Evolutionary conservation across 2,113 vertebrate species (phyloP), one percentile per base, ranked within the genome.

Genomic region (Bathybates hornii): DNA sequence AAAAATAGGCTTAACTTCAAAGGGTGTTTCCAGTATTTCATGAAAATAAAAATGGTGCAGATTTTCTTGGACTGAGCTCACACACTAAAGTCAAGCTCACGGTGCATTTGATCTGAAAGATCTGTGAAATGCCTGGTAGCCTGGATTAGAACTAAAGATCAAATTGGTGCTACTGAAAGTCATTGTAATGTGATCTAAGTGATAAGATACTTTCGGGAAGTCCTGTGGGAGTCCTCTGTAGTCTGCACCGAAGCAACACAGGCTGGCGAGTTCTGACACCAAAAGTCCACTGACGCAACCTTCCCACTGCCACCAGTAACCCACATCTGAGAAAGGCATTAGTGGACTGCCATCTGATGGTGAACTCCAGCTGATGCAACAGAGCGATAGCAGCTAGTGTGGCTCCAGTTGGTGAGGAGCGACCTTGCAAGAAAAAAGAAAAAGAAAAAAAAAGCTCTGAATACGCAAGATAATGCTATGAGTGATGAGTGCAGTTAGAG

Each of bases 331-430:
- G 48, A 92, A 83, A 93, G 88, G 91, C 89, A 92, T 94, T 89
- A 92, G 88, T 89, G 90, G 93, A 93, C 94, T 95, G 96, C 95
- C 95, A 95, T 94, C 95, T 96, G 92, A 94, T 95, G 96, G 95
- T 85, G 88, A 94, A 90, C 84, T 82, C 81, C 81, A 81, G 93
- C 92, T 93, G 91, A 94, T 95, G 95, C 94, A 95, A 91, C 83
- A 7, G 17, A 43, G 63, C 83, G 83, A 92, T 87, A 84, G 82
- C n/a, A 41, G 19, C 19, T 6, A 45, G 45, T 57, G 61, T 14
- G 53, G 76, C 66, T 85, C 85, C 86, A 81, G 76, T 54, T 81
- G 76, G 45, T 34, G 21, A 81, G 82, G 78, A 80, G 21, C 16
- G 4, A 56, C 85, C 89, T 79, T 71, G 57, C 63, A 91, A 32